These are phyloP conservation scores for Xestia c-nigrum DNA, from an alignment of 2,888 invertebrate genomes.

Conservation along the genomic window DNA sequence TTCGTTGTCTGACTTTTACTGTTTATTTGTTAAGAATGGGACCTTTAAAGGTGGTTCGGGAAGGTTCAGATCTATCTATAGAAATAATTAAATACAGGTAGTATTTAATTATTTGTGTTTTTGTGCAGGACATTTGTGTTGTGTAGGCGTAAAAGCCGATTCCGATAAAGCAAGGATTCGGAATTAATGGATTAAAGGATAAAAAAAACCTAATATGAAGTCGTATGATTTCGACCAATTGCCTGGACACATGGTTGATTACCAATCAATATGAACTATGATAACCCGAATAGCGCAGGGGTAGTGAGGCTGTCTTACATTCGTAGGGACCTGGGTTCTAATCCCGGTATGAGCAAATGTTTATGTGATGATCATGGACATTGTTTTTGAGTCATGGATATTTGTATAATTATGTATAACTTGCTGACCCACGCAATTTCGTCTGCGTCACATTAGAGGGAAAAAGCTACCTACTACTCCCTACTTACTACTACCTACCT, in stretches of 20 bases:
- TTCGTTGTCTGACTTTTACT: constrained; percentile 46
- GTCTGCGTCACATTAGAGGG: too few species aligned
- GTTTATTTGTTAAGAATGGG: constrained; percentile 27
- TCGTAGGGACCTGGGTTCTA: too few species aligned
- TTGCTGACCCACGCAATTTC: too few species aligned
- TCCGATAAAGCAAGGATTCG: background rate
- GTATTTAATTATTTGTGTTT: background rate
- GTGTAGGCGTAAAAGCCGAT: background rate
- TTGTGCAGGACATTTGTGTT: background rate
- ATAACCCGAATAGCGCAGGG: background rate
- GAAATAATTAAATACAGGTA: too few species aligned
- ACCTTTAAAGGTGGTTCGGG: background rate
- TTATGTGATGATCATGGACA: too few species aligned
- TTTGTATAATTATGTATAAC: too few species aligned
- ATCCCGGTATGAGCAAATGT: too few species aligned
- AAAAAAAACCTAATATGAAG: too few species aligned
- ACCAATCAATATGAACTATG: background rate
- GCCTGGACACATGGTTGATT: background rate
- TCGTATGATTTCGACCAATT: background rate
- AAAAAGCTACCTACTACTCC: too few species aligned
- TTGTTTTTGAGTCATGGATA: too few species aligned
- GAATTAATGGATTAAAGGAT: background rate
- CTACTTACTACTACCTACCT: too few species aligned
- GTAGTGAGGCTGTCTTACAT: too few species aligned
- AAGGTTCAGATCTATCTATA: background rate